These are phyloP conservation scores for Bombyx mandarina DNA, from an alignment of 1,140 invertebrate genomes.

Conservation along the genomic window DNA sequence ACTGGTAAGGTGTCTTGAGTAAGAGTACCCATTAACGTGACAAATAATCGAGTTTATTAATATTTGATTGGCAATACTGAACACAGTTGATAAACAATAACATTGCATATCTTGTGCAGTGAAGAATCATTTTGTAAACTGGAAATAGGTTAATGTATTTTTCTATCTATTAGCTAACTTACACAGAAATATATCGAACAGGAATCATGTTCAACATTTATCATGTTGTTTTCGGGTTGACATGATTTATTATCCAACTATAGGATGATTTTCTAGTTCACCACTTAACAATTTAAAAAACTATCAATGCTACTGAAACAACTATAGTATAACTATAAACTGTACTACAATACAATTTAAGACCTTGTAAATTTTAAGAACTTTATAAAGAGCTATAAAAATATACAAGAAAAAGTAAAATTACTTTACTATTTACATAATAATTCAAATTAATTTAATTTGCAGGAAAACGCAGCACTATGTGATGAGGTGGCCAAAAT, in stretches of 20 bases:
- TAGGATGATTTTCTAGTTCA: too few species aligned
- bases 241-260: too few species aligned
- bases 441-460: background rate
- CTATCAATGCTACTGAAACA: background rate
- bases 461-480: conserved; percentile 83
- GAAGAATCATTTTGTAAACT: too few species aligned
- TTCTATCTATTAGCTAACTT: too few species aligned
- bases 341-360: background rate
- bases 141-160: too few species aligned
- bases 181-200: too few species aligned
- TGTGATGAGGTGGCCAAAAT: conserved; percentile 85
- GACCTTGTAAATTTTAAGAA: background rate
- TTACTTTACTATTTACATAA: background rate
- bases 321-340: background rate
- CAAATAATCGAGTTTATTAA: too few species aligned
- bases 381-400: background rate
- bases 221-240: too few species aligned
- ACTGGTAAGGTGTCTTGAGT: conserved; percentile 29
- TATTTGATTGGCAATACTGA: too few species aligned
- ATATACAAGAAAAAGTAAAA: background rate
- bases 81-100: too few species aligned
- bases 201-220: too few species aligned
- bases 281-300: background rate
- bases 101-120: too few species aligned
- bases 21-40: background rate